phyloP scores from a whole-genome alignment of 1,140 invertebrate genomes.

The Octopus bimaculoides region DNA sequence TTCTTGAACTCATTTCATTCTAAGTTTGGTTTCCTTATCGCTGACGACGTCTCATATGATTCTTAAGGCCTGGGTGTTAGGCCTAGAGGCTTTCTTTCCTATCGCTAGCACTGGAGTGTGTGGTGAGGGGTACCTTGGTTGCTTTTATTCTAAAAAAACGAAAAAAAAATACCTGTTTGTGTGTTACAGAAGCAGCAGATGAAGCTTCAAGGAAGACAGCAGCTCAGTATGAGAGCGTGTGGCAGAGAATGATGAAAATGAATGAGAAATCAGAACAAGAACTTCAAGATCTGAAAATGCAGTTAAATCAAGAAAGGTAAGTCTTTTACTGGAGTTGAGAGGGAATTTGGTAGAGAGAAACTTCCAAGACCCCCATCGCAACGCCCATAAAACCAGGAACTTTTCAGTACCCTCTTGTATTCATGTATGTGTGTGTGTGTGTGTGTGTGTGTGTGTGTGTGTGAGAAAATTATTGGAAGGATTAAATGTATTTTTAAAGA shows the following conservation, averaged over 20 bases:
- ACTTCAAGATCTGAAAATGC: slow-evolving; percentile 62
- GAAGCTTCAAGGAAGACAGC: slow-evolving; percentile 69
- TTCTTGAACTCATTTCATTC: too few relatives aligned
- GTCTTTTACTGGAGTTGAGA: not conserved
- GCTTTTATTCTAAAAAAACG: not conserved
- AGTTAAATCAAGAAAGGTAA: slow-evolving; percentile 55
- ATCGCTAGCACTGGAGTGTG: not conserved
- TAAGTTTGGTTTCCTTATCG: too few relatives aligned
- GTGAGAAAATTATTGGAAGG: too few relatives aligned
- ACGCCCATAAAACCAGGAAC: too few relatives aligned
- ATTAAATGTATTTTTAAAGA: not conserved
- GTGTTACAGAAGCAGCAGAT: slow-evolving; percentile 72
- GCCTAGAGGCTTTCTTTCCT: not conserved
- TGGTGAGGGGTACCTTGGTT: not conserved
- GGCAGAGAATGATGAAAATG: slow-evolving; percentile 65
- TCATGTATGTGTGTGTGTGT: too few relatives aligned
- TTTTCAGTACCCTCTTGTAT: too few relatives aligned
- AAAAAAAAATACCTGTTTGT: not conserved
- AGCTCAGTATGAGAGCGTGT: slow-evolving; percentile 67
- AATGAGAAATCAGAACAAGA: slow-evolving; percentile 66
- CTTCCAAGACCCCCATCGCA: too few relatives aligned
- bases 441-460: too few relatives aligned
- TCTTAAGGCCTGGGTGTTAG: too few relatives aligned
- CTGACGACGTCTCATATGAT: too few relatives aligned
- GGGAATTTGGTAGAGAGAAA: too few relatives aligned